Percentiles rank a stretch among this genome's conserved stretches.
Conservation (phyloP, 2,113 vertebrate species). For the Oryzias curvinotus region DNA sequence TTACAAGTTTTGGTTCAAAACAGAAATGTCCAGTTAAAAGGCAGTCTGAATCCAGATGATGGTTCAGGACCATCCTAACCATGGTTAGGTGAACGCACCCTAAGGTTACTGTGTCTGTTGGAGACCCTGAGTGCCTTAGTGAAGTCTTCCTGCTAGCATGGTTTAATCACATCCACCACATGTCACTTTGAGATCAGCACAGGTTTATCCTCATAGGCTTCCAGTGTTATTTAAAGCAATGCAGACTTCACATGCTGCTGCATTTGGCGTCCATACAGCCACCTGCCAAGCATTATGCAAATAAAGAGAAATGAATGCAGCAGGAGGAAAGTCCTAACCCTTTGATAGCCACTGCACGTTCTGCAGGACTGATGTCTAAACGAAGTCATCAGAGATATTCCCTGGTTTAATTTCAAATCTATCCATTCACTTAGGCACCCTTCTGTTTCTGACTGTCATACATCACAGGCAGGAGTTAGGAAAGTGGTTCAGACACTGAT, state of each 20-base stretch:
- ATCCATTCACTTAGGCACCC: conserved; percentile 12
- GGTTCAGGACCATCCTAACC: too few species aligned
- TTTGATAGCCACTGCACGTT: conserved; percentile 45
- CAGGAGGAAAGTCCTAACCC: conserved; percentile 32
- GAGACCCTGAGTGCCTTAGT: background rate
- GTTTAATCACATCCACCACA: conserved; percentile 27
- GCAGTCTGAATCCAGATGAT: too few species aligned
- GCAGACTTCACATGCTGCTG: conserved; percentile 48
- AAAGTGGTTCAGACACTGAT: background rate
- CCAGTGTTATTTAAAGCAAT: conserved; percentile 24
- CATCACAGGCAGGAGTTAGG: conserved; percentile 8
- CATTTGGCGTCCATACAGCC: conserved; percentile 39
- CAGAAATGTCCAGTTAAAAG: too few species aligned
- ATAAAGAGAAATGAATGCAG: conserved; percentile 56
- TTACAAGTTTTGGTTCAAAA: too few species aligned
- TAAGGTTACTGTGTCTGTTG: too few species aligned
- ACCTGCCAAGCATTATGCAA: conserved; percentile 63
- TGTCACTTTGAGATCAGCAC: conserved; percentile 21
- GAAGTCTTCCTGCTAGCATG: conserved; percentile 13
- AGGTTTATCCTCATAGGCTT: conserved; percentile 33
- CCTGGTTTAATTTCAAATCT: conserved; percentile 30
- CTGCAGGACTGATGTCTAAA: conserved; percentile 35
- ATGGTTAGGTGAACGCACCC: too few species aligned
- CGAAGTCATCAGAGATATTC: conserved; percentile 39
- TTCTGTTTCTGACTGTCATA: background rate